These are phyloP conservation scores for Chrosomus eos DNA, from an alignment of 2,797 vertebrate genomes.

Conservation along the genomic window DNA sequence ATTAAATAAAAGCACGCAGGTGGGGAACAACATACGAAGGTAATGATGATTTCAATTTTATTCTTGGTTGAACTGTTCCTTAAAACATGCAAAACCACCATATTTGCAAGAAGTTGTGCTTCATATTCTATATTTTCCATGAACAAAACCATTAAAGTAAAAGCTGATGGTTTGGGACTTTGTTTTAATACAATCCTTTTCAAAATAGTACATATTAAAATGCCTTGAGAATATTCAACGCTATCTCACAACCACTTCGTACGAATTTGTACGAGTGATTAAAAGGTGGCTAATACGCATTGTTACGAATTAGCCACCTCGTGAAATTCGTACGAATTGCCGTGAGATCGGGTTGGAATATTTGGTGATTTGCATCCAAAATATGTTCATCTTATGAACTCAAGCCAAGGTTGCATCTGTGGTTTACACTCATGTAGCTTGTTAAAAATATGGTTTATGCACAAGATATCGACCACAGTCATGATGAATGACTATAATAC, in stretches of 20 bases:
- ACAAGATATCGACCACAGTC: conserved; percentile 18
- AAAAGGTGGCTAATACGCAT: too few relatives aligned
- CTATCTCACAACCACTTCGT: too few relatives aligned
- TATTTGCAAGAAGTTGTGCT: too few relatives aligned
- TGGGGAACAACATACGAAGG: background rate
- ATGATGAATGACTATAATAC: conserved; percentile 37
- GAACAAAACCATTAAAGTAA: background rate
- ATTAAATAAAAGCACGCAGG: background rate
- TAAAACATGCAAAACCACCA: too few relatives aligned
- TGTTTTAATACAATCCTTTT: too few relatives aligned
- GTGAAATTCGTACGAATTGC: too few relatives aligned
- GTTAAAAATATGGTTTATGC: conserved; percentile 39
- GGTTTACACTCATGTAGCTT: conserved; percentile 17
- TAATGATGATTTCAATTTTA: background rate
- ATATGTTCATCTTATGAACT: background rate
- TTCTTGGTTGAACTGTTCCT: background rate
- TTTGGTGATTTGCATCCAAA: background rate
- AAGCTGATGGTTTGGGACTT: background rate
- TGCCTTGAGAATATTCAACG: too few relatives aligned
- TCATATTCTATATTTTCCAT: background rate
- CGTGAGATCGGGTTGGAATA: too few relatives aligned
- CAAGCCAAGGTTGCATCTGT: background rate
- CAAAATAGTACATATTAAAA: background rate
- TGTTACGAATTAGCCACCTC: too few relatives aligned
- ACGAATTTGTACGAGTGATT: too few relatives aligned